Percentiles rank a stretch among this genome's conserved stretches.
phyloP scores from a whole-genome alignment of 2,888 invertebrate species.

The Muschampia plurimacula region DNA sequence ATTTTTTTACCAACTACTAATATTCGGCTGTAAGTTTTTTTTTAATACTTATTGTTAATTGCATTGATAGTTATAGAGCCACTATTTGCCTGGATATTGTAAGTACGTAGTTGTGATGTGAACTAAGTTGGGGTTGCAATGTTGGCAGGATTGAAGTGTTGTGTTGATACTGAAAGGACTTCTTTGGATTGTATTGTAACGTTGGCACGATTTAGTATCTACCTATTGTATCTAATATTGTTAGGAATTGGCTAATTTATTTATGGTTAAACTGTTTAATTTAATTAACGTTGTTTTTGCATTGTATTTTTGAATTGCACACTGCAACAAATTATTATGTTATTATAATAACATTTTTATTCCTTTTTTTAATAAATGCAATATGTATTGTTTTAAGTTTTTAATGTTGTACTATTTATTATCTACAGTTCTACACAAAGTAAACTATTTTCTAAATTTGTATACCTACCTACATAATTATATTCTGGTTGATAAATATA shows the following conservation, averaged over 20 bases:
- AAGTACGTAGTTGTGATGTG: constrained; percentile 26
- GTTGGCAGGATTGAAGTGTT: constrained; percentile 21
- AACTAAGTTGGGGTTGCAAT: constrained; percentile 16
- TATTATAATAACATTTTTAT: constrained; percentile 11
- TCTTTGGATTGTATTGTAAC: constrained; percentile 21
- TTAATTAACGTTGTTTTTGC: constrained; percentile 12
- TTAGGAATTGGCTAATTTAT: constrained; percentile 31
- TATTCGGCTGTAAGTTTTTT: too few relatives aligned
- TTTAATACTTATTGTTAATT: neutral
- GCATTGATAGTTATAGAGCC: neutral
- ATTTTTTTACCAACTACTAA: too few relatives aligned
- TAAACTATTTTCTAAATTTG: constrained; percentile 19
- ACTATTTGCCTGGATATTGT: neutral
- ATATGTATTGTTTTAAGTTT: constrained; percentile 7
- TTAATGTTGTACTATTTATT: neutral
- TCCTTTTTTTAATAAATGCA: constrained; percentile 5
- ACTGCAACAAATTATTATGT: constrained; percentile 16
- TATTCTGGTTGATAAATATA: constrained; percentile 14
- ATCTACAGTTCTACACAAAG: neutral
- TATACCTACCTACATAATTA: constrained; percentile 14
- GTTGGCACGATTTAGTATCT: constrained; percentile 21
- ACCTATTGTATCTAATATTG: constrained; percentile 22
- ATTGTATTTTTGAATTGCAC: constrained; percentile 3
- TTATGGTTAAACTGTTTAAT: neutral
- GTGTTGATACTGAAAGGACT: constrained; percentile 28